Conservation (phyloP, 2,113 vertebrate species). For the Phylloscopus trochiloides region DNA sequence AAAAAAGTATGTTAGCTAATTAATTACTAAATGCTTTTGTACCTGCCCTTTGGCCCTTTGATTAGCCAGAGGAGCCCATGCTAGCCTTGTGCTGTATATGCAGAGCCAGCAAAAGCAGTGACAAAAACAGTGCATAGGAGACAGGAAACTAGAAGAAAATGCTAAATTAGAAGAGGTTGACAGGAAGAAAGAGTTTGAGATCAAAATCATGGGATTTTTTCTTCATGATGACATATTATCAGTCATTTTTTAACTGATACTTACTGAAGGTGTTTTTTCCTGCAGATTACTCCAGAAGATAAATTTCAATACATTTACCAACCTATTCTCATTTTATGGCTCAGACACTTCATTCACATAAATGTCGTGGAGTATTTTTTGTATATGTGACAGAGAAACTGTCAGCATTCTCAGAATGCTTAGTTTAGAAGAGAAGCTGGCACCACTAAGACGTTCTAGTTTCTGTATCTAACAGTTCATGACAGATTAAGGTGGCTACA, state of each 20-base stretch:
- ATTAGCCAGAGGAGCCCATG: neutral
- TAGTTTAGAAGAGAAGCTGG: neutral
- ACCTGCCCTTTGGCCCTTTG: neutral
- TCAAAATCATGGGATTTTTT: neutral
- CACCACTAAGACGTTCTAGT: neutral
- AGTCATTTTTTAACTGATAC: neutral
- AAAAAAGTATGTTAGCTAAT: neutral
- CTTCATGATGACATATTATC: neutral
- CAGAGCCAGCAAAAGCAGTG: neutral
- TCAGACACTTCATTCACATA: neutral
- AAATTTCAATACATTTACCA: neutral
- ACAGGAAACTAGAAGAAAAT: neutral
- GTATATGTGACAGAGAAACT: neutral
- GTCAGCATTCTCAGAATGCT: neutral
- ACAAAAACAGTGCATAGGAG: neutral
- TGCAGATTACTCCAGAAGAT: neutral
- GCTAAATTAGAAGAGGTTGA: neutral
- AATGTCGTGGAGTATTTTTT: neutral
- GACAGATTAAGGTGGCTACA: neutral
- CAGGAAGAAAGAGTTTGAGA: neutral
- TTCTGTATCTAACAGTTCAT: neutral
- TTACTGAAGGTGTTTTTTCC: neutral
- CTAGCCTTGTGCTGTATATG: neutral
- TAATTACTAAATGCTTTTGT: neutral
- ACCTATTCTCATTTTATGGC: neutral